Evolutionary conservation across 2,888 invertebrate species (phyloP).

Genomic region (Monochamus alternatus): DNA sequence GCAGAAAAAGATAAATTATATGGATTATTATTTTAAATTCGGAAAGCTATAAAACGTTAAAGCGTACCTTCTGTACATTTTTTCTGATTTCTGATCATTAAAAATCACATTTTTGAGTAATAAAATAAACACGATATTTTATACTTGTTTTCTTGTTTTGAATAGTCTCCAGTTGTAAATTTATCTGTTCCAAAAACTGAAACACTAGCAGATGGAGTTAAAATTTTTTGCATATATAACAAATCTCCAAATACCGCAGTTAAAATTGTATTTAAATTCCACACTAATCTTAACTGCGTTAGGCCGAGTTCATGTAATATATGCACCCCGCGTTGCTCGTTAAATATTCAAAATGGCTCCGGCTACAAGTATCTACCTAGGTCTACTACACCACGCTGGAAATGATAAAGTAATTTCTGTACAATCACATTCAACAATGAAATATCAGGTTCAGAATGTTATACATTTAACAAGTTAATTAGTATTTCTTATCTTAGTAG

Average conservation of each 20-base stretch:
- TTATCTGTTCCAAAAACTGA: not conserved
- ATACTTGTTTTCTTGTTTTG: no score
- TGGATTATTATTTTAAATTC: no score
- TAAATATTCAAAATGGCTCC: constrained; percentile 62
- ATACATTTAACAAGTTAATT: constrained; percentile 49
- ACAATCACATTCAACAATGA: constrained; percentile 48
- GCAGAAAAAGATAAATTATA: no score
- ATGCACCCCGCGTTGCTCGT: constrained; percentile 60
- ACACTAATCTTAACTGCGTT: constrained; percentile 61
- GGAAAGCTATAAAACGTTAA: no score
- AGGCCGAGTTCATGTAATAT: constrained; percentile 60
- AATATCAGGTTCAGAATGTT: constrained; percentile 38
- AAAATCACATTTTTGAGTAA: no score
- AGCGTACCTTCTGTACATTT: no score
- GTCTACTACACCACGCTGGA: constrained; percentile 37
- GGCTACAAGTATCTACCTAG: constrained; percentile 46
- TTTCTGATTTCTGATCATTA: no score
- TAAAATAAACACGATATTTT: no score
- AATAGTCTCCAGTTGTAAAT: no score
- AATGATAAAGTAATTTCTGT: constrained; percentile 49
- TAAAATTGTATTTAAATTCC: constrained; percentile 55
- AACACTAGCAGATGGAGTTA: constrained; percentile 27
- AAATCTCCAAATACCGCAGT: constrained; percentile 46
- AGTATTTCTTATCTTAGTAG: constrained; percentile 45
- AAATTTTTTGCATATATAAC: constrained; percentile 35